Conservation (phyloP, 35 echinoderm and acorn worm genomes). For the Ophiothrix spiculata region DNA sequence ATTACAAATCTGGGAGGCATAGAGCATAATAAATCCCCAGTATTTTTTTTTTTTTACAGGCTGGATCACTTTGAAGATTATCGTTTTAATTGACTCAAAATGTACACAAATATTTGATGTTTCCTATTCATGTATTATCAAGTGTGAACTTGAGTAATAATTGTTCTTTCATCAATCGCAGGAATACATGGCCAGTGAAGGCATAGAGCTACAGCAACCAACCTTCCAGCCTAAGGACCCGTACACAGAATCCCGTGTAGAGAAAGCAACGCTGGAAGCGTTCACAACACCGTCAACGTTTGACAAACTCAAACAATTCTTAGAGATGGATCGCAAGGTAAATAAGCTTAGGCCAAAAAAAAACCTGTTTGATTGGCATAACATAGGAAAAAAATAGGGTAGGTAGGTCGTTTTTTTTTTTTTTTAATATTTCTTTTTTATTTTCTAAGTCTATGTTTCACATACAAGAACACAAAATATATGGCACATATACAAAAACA, state of each 20-base stretch:
- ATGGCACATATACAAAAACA: too few species aligned
- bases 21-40: too few species aligned
- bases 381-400: too few species aligned
- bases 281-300: constrained; percentile 91
- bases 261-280: constrained; percentile 63
- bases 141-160: constrained; percentile 8
- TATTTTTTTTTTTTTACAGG: too few species aligned
- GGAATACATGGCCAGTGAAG: constrained; percentile 93
- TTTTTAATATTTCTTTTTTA: too few species aligned
- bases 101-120: neutral
- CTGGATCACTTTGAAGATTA: neutral
- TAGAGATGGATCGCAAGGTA: constrained; percentile 90
- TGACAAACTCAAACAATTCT: constrained; percentile 98
- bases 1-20: too few species aligned
- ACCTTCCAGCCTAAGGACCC: constrained; percentile 45
- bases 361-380: too few species aligned
- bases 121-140: too few species aligned
- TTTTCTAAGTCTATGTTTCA: too few species aligned
- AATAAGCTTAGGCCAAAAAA: neutral
- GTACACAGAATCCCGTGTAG: constrained; percentile 82
- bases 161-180: constrained; percentile 13
- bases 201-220: constrained; percentile 82
- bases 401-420: neutral
- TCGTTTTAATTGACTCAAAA: neutral
- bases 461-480: too few species aligned